phyloP scores from a whole-genome alignment of 2,797 vertebrate genomes.

The Sebastes kiyomatsui region DNA sequence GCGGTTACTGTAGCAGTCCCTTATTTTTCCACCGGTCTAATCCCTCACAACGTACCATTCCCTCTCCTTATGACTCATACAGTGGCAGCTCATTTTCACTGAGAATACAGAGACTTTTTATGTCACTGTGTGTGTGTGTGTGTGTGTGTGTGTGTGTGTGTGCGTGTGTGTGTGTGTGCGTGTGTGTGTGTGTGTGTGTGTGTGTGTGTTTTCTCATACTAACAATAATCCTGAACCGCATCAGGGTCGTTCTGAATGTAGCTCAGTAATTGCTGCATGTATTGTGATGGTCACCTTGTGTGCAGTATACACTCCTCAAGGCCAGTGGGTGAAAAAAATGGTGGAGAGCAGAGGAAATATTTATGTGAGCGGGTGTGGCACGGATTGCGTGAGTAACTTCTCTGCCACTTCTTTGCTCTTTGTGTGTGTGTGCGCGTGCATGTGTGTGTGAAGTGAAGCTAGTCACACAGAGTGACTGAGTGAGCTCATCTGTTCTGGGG shows the following conservation, averaged over 20 bases:
- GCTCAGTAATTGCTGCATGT: constrained; percentile 1
- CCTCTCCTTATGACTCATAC: constrained; percentile 64
- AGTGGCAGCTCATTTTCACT: constrained; percentile 48
- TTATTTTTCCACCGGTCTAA: constrained; percentile 57
- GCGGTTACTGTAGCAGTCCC: constrained; percentile 18
- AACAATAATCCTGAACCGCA: constrained; percentile 24
- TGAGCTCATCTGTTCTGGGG: constrained; percentile 79
- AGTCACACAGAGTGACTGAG: constrained; percentile 73
- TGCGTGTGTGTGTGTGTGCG: neutral
- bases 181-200: constrained; percentile 1
- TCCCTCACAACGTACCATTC: constrained; percentile 53
- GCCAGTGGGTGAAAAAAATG: constrained; percentile 9
- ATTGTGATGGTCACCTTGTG: neutral
- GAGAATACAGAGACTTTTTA: constrained; percentile 28
- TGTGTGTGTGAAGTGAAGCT: constrained; percentile 47
- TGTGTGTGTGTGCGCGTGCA: constrained; percentile 19
- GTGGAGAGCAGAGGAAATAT: constrained; percentile 37
- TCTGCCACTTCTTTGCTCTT: constrained; percentile 47
- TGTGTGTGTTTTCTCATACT: neutral
- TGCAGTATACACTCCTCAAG: neutral
- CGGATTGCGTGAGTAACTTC: constrained; percentile 69
- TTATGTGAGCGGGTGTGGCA: constrained; percentile 55
- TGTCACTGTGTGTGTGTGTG: neutral
- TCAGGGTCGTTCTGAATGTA: neutral
- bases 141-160: constrained; percentile 1